Base-by-base conservation (phyloP, 2,888 invertebrate species). In the Trilocha varians region DNA sequence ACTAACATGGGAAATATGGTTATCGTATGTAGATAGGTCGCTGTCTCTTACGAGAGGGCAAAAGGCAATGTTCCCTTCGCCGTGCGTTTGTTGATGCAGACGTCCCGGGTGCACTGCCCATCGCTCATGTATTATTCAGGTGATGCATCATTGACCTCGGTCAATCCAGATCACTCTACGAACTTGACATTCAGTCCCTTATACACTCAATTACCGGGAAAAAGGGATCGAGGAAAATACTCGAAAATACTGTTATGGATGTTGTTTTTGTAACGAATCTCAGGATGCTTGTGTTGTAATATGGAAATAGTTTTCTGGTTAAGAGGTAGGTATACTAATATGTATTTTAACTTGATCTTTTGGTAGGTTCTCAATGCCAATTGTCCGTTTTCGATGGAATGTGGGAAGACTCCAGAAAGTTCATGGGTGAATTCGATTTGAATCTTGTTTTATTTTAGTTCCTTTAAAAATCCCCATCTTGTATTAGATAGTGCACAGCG, bases 21-120 rank as follows among this genome's bases (percentile, higher is more conserved):
- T 25, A 25, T 25, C 11, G 6, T 11, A 25, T 49, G 48, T 54
- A 46, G 53, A 50, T 46, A 45, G 25, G 25, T 25, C 25, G 25
- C 8, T 25, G 25, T 25, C 11, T 2, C 25, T 25, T 34, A 25
- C 8, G 11, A 25, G 62, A 63, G 72, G 65, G 62, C 64, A 74
- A 65, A 71, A 75, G 66, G 65, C 72, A 70, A 62, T 47, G 73
- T 39, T 59, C 70, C 61, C 50, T 40, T 53, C 45, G 47, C 49
- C 52, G 41, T 41, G 41, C 37, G 41, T 50, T n/a, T 45, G 56
- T 62, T 66, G 62, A 75, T 70, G 67, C 78, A 78, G 78, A 74
- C 78, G 64, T 40, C 50, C 49, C 65, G 62, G 79, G 79, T 78
- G 73, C 78, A 78, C 50, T 79, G 57, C 68, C 52, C 47, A 47